These are phyloP conservation scores for Steinernema scapterisci DNA, from an alignment of 2,888 invertebrate species.

Conservation along the genomic window DNA sequence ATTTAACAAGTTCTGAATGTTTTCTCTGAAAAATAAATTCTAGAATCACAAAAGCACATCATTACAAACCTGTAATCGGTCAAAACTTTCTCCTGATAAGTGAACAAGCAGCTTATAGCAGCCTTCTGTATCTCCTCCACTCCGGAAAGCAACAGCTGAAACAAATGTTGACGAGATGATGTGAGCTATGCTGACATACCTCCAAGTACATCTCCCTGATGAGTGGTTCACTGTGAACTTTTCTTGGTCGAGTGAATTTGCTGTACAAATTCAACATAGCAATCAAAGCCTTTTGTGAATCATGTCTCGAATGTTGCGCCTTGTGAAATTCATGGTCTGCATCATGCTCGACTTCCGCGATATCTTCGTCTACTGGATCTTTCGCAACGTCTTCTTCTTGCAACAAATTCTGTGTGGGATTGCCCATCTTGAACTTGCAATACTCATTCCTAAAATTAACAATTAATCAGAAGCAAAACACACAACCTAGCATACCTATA, in stretches of 20 bases:
- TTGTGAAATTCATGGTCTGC: neutral
- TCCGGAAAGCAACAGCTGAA: conserved; percentile 81
- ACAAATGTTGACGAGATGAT: conserved; percentile 47
- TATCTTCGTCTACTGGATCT: conserved; percentile 39
- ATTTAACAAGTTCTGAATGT: conserved; percentile 81
- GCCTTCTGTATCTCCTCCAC: conserved; percentile 81
- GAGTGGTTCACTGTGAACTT: conserved; percentile 79
- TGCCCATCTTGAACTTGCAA: neutral
- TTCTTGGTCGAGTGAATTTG: too few relatives aligned
- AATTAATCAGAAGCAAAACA: neutral
- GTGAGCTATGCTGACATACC: conserved; percentile 37
- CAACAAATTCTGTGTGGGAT: neutral
- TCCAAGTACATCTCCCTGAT: conserved; percentile 73
- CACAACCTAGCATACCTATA: conserved; percentile 73
- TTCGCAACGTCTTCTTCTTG: neutral
- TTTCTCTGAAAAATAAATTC: conserved; percentile 74
- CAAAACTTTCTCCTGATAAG: conserved; percentile 82
- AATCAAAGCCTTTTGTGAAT: neutral
- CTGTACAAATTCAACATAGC: conserved; percentile 77
- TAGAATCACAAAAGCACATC: neutral
- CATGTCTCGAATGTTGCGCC: neutral
- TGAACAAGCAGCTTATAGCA: conserved; percentile 83
- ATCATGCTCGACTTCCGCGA: conserved; percentile 41
- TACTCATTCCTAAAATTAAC: conserved; percentile 42
- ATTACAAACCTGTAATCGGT: conserved; percentile 76